phyloP scores from a whole-genome alignment of 2,113 vertebrate species.

The Ptyas mucosa region DNA sequence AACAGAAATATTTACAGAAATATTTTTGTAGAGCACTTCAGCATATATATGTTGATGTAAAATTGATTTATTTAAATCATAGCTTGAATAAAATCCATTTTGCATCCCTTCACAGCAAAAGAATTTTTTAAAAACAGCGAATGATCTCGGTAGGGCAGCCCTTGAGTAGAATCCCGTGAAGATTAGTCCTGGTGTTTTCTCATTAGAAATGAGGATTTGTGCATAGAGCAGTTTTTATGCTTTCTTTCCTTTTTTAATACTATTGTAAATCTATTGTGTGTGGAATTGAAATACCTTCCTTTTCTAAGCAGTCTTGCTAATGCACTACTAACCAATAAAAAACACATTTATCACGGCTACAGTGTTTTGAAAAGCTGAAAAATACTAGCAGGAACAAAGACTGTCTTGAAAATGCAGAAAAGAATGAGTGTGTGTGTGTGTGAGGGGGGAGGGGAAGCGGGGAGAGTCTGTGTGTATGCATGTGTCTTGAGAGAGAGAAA shows the following conservation, averaged over 20 bases:
- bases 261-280: conserved; percentile 16
- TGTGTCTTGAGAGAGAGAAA: not conserved
- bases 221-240: conserved; percentile 30
- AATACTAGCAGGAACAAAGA: not conserved
- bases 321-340: conserved; percentile 48
- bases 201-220: not conserved
- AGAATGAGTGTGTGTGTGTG: not conserved
- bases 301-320: not conserved
- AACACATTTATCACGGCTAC: not conserved
- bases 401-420: not conserved
- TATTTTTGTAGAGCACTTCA: conserved; percentile 60
- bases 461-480: not conserved
- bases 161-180: not conserved
- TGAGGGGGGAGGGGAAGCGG: accelerated
- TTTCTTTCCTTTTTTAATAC: conserved; percentile 42
- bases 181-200: not conserved
- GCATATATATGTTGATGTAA: conserved; percentile 53
- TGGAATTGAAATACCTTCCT: conserved; percentile 31
- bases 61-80: conserved; percentile 45
- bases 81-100: conserved; percentile 49
- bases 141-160: not conserved
- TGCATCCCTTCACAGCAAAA: conserved; percentile 34
- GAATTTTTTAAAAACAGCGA: conserved; percentile 34
- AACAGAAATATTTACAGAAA: conserved; percentile 62
- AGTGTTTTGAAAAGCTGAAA: not conserved